A percentile compares a stretch with the other conserved stretches of the same genome.
Evolutionary conservation across 2,113 vertebrate species (phyloP).

Genomic region (Chionodraco myersi): DNA sequence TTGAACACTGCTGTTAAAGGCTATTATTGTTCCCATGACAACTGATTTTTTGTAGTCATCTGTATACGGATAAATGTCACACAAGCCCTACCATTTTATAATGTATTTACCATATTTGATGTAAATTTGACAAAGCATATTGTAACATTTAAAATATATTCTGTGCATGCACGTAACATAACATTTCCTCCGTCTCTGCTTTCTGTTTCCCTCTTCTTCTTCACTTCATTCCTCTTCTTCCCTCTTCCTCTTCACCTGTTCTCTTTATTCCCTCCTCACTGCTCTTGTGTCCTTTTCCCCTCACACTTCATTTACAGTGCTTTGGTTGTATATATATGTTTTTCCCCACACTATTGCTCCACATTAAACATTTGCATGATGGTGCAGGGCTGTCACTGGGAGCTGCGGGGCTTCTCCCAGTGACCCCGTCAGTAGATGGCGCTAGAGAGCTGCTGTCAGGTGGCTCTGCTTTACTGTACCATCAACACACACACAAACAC

Average conservation of each 20-base stretch:
- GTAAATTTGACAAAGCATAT: background rate
- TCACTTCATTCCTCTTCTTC: background rate
- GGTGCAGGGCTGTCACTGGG: background rate
- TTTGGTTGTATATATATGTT: background rate
- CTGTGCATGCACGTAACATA: background rate
- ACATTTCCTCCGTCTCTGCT: background rate
- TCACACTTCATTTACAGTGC: background rate
- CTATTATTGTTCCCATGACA: too few relatives aligned
- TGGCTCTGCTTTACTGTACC: background rate
- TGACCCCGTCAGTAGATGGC: slow-evolving; percentile 68
- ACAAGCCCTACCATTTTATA: background rate
- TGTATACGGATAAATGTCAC: background rate
- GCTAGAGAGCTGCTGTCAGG: slow-evolving; percentile 57
- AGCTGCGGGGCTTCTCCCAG: background rate
- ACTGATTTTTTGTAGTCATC: too few relatives aligned
- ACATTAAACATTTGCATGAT: background rate
- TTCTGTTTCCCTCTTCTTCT: background rate
- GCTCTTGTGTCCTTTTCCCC: background rate
- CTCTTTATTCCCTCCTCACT: too few relatives aligned
- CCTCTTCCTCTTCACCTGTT: background rate
- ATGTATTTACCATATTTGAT: background rate
- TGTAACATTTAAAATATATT: too few relatives aligned
- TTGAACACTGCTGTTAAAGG: too few relatives aligned
- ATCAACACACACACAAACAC: slow-evolving; percentile 12
- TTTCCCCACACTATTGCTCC: background rate